Evolutionary conservation across 2,888 invertebrate genomes (phyloP).

Genomic region (Eurois occulta): DNA sequence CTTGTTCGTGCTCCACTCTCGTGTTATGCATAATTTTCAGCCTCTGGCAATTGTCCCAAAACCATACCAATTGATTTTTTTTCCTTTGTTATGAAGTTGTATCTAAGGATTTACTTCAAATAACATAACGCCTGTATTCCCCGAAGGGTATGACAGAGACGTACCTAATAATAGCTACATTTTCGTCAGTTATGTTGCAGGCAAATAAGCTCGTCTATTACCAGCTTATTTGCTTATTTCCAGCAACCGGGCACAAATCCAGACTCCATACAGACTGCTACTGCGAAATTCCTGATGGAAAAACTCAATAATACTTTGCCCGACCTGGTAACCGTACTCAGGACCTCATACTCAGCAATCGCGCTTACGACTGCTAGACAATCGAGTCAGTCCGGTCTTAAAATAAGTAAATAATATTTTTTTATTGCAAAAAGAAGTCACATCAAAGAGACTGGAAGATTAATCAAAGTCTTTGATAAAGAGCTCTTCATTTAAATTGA

Average conservation of each 20-base stretch:
- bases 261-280: not conserved
- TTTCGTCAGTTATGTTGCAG: not conserved
- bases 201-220: no score
- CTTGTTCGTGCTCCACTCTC: constrained; percentile 8
- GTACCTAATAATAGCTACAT: not conserved
- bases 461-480: constrained; percentile 22
- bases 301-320: not conserved
- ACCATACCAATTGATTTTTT: constrained; percentile 41
- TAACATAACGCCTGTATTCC: not conserved
- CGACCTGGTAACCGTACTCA: not conserved
- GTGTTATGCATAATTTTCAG: constrained; percentile 42
- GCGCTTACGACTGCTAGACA: not conserved
- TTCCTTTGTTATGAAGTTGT: not conserved
- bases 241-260: not conserved
- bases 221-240: no score
- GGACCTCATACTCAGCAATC: not conserved
- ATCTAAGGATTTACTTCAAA: not conserved
- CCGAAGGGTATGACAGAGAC: not conserved
- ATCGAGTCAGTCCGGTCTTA: not conserved
- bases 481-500: constrained; percentile 21
- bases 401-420: not conserved
- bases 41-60: constrained; percentile 46
- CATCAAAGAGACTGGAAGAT: constrained; percentile 9
- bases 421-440: constrained; percentile 4
- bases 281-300: not conserved